These are phyloP conservation scores for Meloidogyne chitwoodi DNA, from an alignment of 1,140 invertebrate genomes.

Conservation along the genomic window DNA sequence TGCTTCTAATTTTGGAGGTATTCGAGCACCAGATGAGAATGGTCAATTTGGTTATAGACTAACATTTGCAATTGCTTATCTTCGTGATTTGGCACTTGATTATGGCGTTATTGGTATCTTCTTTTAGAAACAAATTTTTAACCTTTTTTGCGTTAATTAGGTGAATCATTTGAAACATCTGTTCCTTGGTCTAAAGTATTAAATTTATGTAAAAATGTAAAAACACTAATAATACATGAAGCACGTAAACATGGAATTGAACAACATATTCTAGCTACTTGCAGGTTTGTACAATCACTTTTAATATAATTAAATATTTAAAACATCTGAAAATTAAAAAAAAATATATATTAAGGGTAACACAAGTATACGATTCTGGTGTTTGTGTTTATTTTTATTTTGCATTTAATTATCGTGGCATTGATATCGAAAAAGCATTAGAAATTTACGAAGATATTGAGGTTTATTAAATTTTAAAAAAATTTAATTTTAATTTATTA, in stretches of 20 bases:
- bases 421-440: slow-evolving; percentile 65
- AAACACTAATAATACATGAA: slow-evolving; percentile 73
- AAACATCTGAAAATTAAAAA: slow-evolving; percentile 6
- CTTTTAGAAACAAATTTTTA: neutral
- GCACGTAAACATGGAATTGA: slow-evolving; percentile 66
- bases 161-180: slow-evolving; percentile 96
- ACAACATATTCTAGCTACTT: slow-evolving; percentile 62
- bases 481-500: slow-evolving; percentile 6
- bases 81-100: slow-evolving; percentile 84
- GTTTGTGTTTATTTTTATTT: slow-evolving; percentile 98
- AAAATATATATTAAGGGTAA: slow-evolving; percentile 67
- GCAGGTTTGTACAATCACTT: slow-evolving; percentile 59
- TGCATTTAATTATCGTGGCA: slow-evolving; percentile 75
- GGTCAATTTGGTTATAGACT: slow-evolving; percentile 85
- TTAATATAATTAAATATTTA: neutral
- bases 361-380: slow-evolving; percentile 92
- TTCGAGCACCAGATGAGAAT: slow-evolving; percentile 84
- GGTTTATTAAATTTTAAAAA: slow-evolving; percentile 55
- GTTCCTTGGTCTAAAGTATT: slow-evolving; percentile 76
- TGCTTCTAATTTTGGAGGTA: slow-evolving; percentile 68
- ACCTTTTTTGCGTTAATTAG: too few species aligned
- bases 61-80: slow-evolving; percentile 97
- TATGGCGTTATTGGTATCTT: slow-evolving; percentile 70
- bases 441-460: slow-evolving; percentile 73
- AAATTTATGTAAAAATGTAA: slow-evolving; percentile 82